Evolutionary conservation across 2,888 invertebrate species (phyloP).

Genomic region (Tricholauxania praeusta): DNA sequence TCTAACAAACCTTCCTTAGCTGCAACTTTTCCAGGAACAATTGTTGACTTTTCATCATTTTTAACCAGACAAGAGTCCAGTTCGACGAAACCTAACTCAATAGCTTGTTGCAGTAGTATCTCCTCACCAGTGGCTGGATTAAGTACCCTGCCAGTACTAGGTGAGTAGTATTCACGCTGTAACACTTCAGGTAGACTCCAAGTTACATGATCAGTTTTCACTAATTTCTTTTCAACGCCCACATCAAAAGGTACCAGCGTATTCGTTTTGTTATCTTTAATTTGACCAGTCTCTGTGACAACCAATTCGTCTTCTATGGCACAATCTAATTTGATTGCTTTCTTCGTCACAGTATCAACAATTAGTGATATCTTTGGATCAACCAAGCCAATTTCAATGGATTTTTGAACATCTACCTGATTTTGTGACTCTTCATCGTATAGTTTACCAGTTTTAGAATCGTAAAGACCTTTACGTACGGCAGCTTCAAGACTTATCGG

Average conservation of each 20-base stretch:
- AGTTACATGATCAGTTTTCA: conserved; percentile 78
- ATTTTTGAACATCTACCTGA: conserved; percentile 79
- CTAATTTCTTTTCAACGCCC: conserved; percentile 77
- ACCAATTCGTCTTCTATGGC: conserved; percentile 79
- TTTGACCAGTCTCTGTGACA: conserved; percentile 77
- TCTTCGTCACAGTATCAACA: conserved; percentile 80
- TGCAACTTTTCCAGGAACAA: conserved; percentile 78
- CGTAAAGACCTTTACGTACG: conserved; percentile 78
- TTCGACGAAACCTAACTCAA: conserved; percentile 79
- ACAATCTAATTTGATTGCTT: conserved; percentile 79
- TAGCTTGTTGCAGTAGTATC: conserved; percentile 81
- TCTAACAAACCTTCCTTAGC: conserved; percentile 79
- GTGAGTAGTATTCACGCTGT: conserved; percentile 81
- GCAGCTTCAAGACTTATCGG: conserved; percentile 84
- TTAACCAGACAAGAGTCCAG: conserved; percentile 79
- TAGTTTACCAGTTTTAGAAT: conserved; percentile 77
- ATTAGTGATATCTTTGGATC: conserved; percentile 86
- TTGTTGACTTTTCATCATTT: conserved; percentile 77
- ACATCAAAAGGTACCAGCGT: conserved; percentile 77
- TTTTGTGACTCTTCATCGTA: conserved; percentile 80
- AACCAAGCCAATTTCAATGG: conserved; percentile 82
- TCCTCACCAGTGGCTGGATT: conserved; percentile 82
- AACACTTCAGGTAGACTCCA: conserved; percentile 81
- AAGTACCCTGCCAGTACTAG: conserved; percentile 79
- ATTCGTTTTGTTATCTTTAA: conserved; percentile 80